phyloP scores from a whole-genome alignment of 1,140 invertebrate species.

The Cataglyphis hispanica region DNA sequence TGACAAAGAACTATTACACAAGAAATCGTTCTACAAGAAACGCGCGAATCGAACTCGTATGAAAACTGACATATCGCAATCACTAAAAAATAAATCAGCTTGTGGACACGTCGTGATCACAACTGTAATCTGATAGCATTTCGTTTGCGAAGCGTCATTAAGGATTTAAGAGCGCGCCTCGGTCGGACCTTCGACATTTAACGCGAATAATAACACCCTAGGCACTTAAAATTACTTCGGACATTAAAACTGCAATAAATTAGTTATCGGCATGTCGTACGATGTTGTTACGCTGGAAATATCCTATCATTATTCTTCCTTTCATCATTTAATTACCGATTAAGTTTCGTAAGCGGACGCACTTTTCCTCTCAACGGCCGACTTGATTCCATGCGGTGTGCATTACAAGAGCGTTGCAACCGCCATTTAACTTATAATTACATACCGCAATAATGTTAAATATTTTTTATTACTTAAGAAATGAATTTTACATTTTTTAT shows the following conservation, averaged over 20 bases:
- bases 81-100: conserved; percentile 25
- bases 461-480: neutral
- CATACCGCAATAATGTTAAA: conserved; percentile 27
- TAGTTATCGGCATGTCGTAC: conserved; percentile 62
- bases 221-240: conserved; percentile 46
- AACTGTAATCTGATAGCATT: neutral
- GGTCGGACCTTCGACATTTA: conserved; percentile 60
- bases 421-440: conserved; percentile 39
- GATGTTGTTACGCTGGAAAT: conserved; percentile 52
- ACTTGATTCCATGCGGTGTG: conserved; percentile 17
- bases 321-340: conserved; percentile 64
- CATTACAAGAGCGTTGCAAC: neutral
- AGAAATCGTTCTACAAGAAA: neutral
- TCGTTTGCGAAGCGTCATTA: conserved; percentile 2
- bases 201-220: conserved; percentile 54
- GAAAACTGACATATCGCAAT: neutral
- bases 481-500: no score
- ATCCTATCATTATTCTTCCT: conserved; percentile 65
- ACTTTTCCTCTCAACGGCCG: conserved; percentile 1
- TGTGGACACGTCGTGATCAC: neutral
- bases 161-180: conserved; percentile 21
- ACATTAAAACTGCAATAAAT: conserved; percentile 71
- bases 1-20: neutral
- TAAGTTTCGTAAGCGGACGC: conserved; percentile 48
- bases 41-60: neutral